A percentile compares a stretch with the other conserved stretches of the same genome.
These are phyloP conservation scores for Magallana ariakensis DNA, from an alignment of 1,140 invertebrate species.

Conservation along the genomic window DNA sequence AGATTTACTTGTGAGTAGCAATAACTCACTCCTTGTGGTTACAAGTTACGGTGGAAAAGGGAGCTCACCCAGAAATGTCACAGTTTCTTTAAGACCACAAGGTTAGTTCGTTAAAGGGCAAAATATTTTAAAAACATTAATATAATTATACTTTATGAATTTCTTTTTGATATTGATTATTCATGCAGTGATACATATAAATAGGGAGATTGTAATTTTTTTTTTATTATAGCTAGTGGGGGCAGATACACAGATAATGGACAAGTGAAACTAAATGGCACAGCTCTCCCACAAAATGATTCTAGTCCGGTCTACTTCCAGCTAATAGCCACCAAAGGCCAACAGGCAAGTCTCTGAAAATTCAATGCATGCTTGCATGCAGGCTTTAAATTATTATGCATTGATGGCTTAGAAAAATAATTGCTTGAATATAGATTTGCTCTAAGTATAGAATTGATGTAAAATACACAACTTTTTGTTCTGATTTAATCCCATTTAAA, in stretches of 20 bases:
- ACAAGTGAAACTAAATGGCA: slow-evolving; percentile 5
- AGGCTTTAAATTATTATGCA: no score
- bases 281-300: background rate
- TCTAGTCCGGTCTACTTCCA: slow-evolving; percentile 1
- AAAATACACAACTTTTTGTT: no score
- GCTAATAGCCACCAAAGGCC: background rate
- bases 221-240: background rate
- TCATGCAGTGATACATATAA: background rate
- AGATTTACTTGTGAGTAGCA: slow-evolving; percentile 9
- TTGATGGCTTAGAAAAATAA: no score
- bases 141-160: background rate
- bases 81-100: background rate
- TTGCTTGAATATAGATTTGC: no score
- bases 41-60: background rate
- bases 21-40: background rate
- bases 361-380: background rate
- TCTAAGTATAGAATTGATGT: no score
- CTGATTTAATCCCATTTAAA: no score
- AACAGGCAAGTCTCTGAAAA: background rate
- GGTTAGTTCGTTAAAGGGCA: background rate
- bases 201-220: background rate
- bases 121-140: background rate
- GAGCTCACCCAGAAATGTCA: background rate
- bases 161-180: no score
- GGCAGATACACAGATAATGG: background rate